Percentiles rank a stretch among this genome's conserved stretches.
Evolutionary conservation across 2,888 invertebrate genomes (phyloP).

Genomic region (Sphinx pinastri): DNA sequence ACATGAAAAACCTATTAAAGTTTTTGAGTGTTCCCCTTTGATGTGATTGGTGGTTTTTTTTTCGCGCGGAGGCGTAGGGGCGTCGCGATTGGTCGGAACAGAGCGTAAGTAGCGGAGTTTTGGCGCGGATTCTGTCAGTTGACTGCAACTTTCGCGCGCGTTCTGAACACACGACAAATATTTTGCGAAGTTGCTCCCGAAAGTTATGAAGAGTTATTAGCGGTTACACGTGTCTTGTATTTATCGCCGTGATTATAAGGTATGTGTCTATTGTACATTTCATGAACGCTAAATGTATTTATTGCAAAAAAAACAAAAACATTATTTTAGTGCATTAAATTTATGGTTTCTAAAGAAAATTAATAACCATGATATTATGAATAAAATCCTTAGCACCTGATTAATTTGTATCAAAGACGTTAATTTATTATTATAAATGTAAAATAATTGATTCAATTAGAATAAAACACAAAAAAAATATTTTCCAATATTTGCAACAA

Average conservation of each 20-base stretch:
- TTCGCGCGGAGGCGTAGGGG: slow-evolving; percentile 68
- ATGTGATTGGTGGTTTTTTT: slow-evolving; percentile 58
- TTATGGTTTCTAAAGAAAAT: no score
- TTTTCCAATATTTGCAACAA: no score
- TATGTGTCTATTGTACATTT: neutral
- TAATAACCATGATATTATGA: no score
- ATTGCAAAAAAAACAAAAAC: neutral
- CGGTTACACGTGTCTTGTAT: slow-evolving; percentile 5
- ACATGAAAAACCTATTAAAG: slow-evolving; percentile 80
- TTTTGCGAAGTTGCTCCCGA: slow-evolving; percentile 46
- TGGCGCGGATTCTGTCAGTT: slow-evolving; percentile 78
- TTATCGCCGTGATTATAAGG: neutral
- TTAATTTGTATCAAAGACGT: no score
- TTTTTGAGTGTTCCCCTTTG: slow-evolving; percentile 72
- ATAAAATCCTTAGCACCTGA: no score
- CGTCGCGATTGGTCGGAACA: slow-evolving; percentile 60
- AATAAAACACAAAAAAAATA: no score
- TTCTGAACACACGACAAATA: slow-evolving; percentile 27
- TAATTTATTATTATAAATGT: no score
- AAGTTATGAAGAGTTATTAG: slow-evolving; percentile 65
- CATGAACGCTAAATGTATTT: neutral
- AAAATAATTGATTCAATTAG: no score
- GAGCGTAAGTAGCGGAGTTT: slow-evolving; percentile 74
- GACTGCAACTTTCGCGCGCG: slow-evolving; percentile 65
- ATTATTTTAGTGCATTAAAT: no score